These are phyloP conservation scores for Agrochola litura DNA, from an alignment of 2,888 invertebrate species.

Conservation along the genomic window DNA sequence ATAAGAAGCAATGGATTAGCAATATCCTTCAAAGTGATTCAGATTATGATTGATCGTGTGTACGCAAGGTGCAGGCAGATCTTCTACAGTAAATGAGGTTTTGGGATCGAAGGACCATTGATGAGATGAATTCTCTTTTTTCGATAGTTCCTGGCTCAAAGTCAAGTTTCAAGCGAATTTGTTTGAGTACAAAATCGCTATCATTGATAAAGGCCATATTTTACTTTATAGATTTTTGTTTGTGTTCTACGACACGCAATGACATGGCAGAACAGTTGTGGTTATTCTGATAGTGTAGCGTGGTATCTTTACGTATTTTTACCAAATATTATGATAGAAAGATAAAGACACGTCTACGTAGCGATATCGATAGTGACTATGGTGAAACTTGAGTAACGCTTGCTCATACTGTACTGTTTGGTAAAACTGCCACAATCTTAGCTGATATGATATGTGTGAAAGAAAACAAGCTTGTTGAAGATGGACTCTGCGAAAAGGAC, in stretches of 20 bases:
- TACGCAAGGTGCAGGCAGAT: neutral
- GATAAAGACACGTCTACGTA: slow-evolving; percentile 37
- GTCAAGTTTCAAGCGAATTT: no score
- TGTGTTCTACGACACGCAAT: slow-evolving; percentile 11
- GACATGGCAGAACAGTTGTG: slow-evolving; percentile 13
- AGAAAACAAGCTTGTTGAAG: slow-evolving; percentile 18
- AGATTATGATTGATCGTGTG: no score
- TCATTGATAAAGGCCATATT: slow-evolving; percentile 8
- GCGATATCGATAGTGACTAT: slow-evolving; percentile 1
- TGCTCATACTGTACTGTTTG: slow-evolving; percentile 29
- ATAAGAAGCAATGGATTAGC: no score
- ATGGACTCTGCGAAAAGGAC: neutral
- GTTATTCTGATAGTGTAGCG: slow-evolving; percentile 22
- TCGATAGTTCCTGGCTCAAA: neutral
- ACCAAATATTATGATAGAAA: slow-evolving; percentile 32
- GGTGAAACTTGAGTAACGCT: slow-evolving; percentile 1
- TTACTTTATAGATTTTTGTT: neutral
- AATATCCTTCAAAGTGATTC: no score
- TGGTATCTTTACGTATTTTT: slow-evolving; percentile 48
- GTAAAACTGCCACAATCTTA: slow-evolving; percentile 27
- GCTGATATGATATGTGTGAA: slow-evolving; percentile 45
- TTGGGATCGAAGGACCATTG: neutral
- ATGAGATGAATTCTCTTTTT: neutral
- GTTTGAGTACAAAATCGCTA: neutral
- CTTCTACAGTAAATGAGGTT: neutral